These are phyloP conservation scores for Drosophila recens DNA, from an alignment of 2,888 invertebrate species.

Conservation along the genomic window DNA sequence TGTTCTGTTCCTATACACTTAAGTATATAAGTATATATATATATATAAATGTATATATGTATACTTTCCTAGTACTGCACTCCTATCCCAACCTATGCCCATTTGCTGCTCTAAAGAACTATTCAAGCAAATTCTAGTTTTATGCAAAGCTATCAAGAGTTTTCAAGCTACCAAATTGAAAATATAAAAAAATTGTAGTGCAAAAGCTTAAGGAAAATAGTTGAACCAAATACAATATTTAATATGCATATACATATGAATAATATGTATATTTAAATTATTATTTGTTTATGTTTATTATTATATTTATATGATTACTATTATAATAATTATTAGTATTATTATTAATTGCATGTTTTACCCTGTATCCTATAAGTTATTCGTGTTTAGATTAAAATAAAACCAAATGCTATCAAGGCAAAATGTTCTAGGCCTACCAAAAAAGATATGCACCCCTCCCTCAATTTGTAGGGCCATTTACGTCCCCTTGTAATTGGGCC, in stretches of 20 bases:
- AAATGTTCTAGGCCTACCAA: constrained; percentile 70
- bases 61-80: constrained; percentile 56
- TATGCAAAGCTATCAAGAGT: constrained; percentile 71
- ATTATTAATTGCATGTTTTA: constrained; percentile 93
- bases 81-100: constrained; percentile 62
- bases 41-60: constrained; percentile 56
- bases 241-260: constrained; percentile 22
- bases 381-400: constrained; percentile 66
- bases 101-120: constrained; percentile 60
- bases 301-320: constrained; percentile 40
- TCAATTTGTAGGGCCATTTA: constrained; percentile 25
- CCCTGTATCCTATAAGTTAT: constrained; percentile 93
- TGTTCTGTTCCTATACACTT: constrained; percentile 50
- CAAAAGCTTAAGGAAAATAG: constrained; percentile 59
- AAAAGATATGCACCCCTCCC: constrained; percentile 73
- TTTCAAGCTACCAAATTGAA: constrained; percentile 55
- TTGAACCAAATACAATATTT: constrained; percentile 38
- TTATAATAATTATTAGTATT: constrained; percentile 37
- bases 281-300: constrained; percentile 31
- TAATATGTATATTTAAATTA: constrained; percentile 33
- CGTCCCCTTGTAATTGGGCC: constrained; percentile 65
- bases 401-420: constrained; percentile 72
- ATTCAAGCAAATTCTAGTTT: constrained; percentile 72
- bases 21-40: constrained; percentile 32
- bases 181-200: constrained; percentile 52